Evolutionary conservation across 92 coral and sea anemone species (phyloP).

Genomic region (Zoanthus solanderi): DNA sequence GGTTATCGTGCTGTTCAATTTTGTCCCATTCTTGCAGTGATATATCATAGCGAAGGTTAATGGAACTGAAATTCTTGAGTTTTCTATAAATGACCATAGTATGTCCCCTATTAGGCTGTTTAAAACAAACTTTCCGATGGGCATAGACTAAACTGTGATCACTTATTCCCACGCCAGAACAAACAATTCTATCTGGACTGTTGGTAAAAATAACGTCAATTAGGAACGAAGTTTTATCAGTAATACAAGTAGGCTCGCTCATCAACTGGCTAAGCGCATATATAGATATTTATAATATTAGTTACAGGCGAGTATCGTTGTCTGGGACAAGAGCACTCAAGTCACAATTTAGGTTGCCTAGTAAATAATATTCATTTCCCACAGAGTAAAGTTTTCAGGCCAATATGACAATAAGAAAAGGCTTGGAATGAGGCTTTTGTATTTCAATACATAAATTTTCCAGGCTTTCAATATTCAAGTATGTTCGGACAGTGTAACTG

Average conservation of each 20-base stretch:
- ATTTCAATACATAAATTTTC: too few relatives aligned
- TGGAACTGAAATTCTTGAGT: slow-evolving; percentile 41
- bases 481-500: too few relatives aligned
- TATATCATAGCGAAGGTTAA: slow-evolving; percentile 57
- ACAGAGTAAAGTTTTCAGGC: slow-evolving; percentile 43
- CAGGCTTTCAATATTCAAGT: too few relatives aligned
- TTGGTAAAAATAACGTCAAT: slow-evolving; percentile 54
- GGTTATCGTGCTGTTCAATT: slow-evolving; percentile 38
- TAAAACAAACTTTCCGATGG: slow-evolving; percentile 50
- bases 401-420: not conserved
- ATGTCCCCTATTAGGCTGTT: slow-evolving; percentile 15
- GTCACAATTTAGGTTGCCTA: slow-evolving; percentile 55
- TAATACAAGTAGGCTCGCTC: slow-evolving; percentile 44
- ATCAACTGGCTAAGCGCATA: slow-evolving; percentile 47
- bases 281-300: slow-evolving; percentile 44
- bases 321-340: slow-evolving; percentile 30
- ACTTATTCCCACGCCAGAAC: slow-evolving; percentile 57
- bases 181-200: slow-evolving; percentile 42
- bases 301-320: slow-evolving; percentile 37
- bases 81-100: slow-evolving; percentile 41
- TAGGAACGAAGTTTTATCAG: slow-evolving; percentile 44
- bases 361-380: slow-evolving; percentile 49
- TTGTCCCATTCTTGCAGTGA: slow-evolving; percentile 50
- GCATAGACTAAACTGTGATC: slow-evolving; percentile 53
- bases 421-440: too few relatives aligned